Evolutionary conservation across 1,140 invertebrate species (phyloP), one percentile per base, ranked within the genome.

Genomic region (Saccostrea echinata): DNA sequence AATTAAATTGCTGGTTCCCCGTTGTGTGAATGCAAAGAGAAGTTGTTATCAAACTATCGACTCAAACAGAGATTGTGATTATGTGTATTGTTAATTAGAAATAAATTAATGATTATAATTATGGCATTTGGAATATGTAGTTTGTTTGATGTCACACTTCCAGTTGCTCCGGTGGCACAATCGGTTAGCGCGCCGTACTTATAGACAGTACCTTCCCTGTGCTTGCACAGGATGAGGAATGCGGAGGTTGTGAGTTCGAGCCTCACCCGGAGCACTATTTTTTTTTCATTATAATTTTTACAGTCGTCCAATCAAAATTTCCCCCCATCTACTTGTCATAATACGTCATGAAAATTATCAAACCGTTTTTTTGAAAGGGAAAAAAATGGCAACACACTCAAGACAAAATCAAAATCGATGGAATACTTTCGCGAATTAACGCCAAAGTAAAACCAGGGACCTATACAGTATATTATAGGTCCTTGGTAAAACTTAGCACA

Each of bases 181-280:
- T 94, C 92, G 93, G 93, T 93, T 93, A 94, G 93, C 93, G 93
- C 93, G 93, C 93, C 93, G 93, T 94, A 94, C 93, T 94, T 94
- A 94, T 94, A 94, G 92, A 92, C 93, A 94, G 93, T 94, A 94
- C 91, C 90, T 92, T 91, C 91, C 90, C 90, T 89, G 90, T 91
- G 90, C 88, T 83, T 21, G 84, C 89, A 91, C 89, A 90, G 86
- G 86, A 85, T 89, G 91, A 93, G 92, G 86, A 88, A 94, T 94
- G 93, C 93, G 93, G 92, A 94, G 93, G 93, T 92, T 93, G 93
- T 94, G 92, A 93, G 93, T 93, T 94, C 93, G 92, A 94, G 88
- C 93, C 93, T 94, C 93, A 94, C 93, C 93, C 90, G 93, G 93
- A 91, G 92, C 92, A 94, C 33, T 61, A 24, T 11, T 68, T 86